phyloP scores from a whole-genome alignment of 2,797 vertebrate species.

The Microctenopoma stevenorrisi region DNA sequence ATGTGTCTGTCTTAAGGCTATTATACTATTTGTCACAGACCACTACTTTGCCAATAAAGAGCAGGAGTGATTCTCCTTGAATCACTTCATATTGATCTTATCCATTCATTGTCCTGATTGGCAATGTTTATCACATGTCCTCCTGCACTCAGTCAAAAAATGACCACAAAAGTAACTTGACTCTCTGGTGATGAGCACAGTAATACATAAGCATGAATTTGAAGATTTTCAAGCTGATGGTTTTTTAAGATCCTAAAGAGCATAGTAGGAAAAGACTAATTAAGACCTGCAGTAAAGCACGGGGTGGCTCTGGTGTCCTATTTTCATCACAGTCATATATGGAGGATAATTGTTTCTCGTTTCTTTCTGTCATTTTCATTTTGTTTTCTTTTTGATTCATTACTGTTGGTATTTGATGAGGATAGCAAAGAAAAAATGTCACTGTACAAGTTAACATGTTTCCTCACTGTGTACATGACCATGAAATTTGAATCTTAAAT shows the following conservation, averaged over 20 bases:
- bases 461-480: no score
- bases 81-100: slow-evolving; percentile 70
- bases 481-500: no score
- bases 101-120: slow-evolving; percentile 63
- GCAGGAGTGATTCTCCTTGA: slow-evolving; percentile 48
- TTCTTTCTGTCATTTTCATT: no score
- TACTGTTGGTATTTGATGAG: no score
- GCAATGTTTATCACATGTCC: slow-evolving; percentile 52
- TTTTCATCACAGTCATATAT: slow-evolving; percentile 2
- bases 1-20: slow-evolving; percentile 46
- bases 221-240: slow-evolving; percentile 7
- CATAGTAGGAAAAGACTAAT: slow-evolving; percentile 6
- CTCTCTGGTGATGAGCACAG: slow-evolving; percentile 9
- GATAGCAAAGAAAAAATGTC: no score
- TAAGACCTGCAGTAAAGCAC: not conserved
- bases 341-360: not conserved
- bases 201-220: slow-evolving; percentile 15
- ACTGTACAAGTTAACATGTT: no score
- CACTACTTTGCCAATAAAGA: slow-evolving; percentile 69
- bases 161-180: slow-evolving; percentile 34
- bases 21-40: slow-evolving; percentile 71
- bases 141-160: slow-evolving; percentile 26
- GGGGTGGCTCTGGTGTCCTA: not conserved
- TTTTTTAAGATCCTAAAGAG: slow-evolving; percentile 18
- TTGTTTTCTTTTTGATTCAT: no score